These are phyloP conservation scores for Drosophila ironensis DNA, from an alignment of 1,140 invertebrate species.

Conservation along the genomic window DNA sequence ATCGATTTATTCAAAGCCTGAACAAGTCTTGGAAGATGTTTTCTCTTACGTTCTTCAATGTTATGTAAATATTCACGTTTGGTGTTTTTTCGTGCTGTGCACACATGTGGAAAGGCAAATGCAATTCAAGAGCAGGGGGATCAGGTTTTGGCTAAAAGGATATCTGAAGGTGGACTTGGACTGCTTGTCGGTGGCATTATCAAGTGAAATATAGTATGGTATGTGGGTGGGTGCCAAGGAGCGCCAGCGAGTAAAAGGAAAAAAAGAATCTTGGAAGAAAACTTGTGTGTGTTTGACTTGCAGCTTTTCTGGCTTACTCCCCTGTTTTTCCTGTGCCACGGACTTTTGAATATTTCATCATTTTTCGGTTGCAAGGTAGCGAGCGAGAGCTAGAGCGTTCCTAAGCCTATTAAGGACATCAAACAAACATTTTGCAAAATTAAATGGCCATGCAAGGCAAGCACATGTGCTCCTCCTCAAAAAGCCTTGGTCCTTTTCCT, in stretches of 20 bases:
- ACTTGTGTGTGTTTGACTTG: conserved; percentile 76
- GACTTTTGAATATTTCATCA: conserved; percentile 73
- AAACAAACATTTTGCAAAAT: conserved; percentile 81
- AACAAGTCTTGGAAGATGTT: too few relatives aligned
- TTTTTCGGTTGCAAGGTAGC: conserved; percentile 57
- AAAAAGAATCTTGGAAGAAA: conserved; percentile 50
- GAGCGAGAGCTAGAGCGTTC: too few relatives aligned
- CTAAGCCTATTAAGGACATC: conserved; percentile 80
- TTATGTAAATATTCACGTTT: too few relatives aligned
- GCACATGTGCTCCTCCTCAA: conserved; percentile 71
- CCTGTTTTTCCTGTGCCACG: conserved; percentile 23
- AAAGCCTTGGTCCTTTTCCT: conserved; percentile 8
- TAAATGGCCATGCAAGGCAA: conserved; percentile 78
- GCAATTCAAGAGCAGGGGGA: conserved; percentile 48
- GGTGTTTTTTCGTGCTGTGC: not conserved
- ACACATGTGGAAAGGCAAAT: conserved; percentile 49
- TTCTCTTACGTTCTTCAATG: too few relatives aligned
- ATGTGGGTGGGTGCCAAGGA: conserved; percentile 18
- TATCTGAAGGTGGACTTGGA: conserved; percentile 28
- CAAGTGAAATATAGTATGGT: conserved; percentile 61
- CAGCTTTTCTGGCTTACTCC: conserved; percentile 54
- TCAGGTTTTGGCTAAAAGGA: conserved; percentile 47
- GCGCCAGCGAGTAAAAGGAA: conserved; percentile 7
- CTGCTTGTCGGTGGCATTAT: conserved; percentile 45
- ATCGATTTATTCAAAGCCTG: too few relatives aligned